A percentile compares a stretch with the other conserved stretches of the same genome.
Evolutionary conservation across 2,113 vertebrate species (phyloP).

Genomic region (Sceloporus tristichus): DNA sequence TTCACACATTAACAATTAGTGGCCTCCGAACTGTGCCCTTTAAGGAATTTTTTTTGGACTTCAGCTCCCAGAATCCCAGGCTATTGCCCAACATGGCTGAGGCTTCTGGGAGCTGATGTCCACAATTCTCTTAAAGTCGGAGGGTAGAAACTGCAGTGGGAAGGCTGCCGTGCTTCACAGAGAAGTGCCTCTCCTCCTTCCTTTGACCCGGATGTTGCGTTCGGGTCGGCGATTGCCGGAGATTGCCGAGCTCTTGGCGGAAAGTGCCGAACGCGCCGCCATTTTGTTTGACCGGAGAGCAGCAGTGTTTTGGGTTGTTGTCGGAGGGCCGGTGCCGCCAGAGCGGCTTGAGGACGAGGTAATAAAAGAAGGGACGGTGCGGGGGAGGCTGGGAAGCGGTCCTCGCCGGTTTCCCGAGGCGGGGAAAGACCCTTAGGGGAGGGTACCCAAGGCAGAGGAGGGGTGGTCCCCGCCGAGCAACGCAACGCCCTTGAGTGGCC

Average conservation of each 20-base stretch:
- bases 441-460: too few species aligned
- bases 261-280: conserved; percentile 21
- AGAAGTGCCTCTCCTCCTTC: too few species aligned
- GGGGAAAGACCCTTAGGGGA: background rate
- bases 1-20: too few species aligned
- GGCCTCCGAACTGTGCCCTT: too few species aligned
- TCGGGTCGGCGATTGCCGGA: background rate
- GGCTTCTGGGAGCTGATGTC: too few species aligned
- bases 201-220: background rate
- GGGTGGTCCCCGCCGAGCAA: background rate
- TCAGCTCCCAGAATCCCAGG: too few species aligned
- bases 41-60: too few species aligned
- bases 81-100: too few species aligned
- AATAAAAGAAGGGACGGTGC: background rate
- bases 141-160: fast-evolving
- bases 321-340: background rate
- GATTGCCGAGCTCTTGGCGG: background rate
- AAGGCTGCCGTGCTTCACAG: too few species aligned
- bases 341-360: background rate
- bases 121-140: fast-evolving
- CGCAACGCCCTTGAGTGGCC: conserved; percentile 9
- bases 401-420: background rate
- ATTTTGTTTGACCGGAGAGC: background rate
- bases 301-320: background rate
- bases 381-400: background rate